Conservation (phyloP, 1,140 invertebrate genomes). For the Cherax quadricarinatus region DNA sequence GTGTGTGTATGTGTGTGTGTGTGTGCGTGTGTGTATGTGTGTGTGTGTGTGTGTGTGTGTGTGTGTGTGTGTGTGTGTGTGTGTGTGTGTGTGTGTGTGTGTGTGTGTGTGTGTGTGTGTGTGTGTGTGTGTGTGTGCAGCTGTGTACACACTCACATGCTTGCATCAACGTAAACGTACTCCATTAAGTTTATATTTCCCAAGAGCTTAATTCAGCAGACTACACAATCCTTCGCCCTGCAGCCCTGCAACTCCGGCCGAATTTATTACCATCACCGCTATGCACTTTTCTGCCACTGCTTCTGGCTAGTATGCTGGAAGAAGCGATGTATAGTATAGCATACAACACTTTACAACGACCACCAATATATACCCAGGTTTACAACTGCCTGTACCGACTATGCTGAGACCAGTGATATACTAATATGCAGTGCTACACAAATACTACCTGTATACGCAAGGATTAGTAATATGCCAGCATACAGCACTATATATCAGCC, state of each 20-base stretch:
- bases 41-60: background rate
- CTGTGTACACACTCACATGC: background rate
- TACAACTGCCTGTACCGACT: too few species aligned
- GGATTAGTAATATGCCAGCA: too few species aligned
- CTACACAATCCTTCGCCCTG: background rate
- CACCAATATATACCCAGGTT: too few species aligned
- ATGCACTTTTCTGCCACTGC: background rate
- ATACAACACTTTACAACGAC: too few species aligned
- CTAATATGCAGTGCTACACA: too few species aligned
- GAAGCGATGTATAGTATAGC: too few species aligned
- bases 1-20: background rate
- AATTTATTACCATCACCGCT: background rate
- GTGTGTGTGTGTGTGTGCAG: background rate
- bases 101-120: constrained; percentile 18
- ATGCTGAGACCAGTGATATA: too few species aligned
- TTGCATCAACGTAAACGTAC: background rate
- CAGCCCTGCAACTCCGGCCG: background rate
- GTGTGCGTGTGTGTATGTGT: background rate
- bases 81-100: constrained; percentile 7
- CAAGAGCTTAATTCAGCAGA: background rate
- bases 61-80: constrained; percentile 13
- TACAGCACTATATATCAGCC: too few species aligned
- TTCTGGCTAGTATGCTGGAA: too few species aligned
- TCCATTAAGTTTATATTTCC: constrained; percentile 1
- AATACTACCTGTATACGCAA: too few species aligned